These are phyloP conservation scores for Helostoma temminkii DNA, from an alignment of 2,797 vertebrate species.

Conservation along the genomic window DNA sequence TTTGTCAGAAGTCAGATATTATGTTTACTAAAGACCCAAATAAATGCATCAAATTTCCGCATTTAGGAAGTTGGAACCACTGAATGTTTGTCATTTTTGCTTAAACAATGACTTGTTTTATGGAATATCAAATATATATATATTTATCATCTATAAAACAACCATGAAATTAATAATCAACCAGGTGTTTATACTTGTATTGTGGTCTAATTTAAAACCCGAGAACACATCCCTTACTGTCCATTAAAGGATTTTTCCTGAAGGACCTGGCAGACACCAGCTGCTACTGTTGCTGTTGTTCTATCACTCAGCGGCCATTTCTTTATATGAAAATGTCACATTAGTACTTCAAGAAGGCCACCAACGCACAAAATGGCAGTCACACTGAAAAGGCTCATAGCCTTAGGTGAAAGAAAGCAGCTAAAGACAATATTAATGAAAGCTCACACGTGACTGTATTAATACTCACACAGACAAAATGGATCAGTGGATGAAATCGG, in stretches of 20 bases:
- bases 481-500: constrained; percentile 60
- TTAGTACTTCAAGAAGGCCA: constrained; percentile 50
- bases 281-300: constrained; percentile 24
- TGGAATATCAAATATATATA: too few relatives aligned
- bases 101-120: background rate
- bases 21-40: background rate
- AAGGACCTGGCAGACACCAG: constrained; percentile 30
- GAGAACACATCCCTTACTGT: constrained; percentile 33
- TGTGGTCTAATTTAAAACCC: too few relatives aligned
- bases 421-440: constrained; percentile 68
- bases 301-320: constrained; percentile 40
- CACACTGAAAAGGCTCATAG: constrained; percentile 40
- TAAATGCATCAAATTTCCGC: background rate
- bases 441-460: constrained; percentile 26
- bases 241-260: constrained; percentile 5
- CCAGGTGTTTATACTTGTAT: too few relatives aligned
- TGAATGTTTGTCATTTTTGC: background rate
- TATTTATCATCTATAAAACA: too few relatives aligned
- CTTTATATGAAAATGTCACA: constrained; percentile 57
- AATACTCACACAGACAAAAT: constrained; percentile 62
- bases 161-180: too few relatives aligned
- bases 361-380: constrained; percentile 62
- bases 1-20: too few relatives aligned
- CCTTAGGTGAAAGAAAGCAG: constrained; percentile 57
- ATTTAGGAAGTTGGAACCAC: background rate